Percentiles rank a stretch among this genome's conserved stretches.
Conservation (phyloP, 2,888 invertebrate genomes). For the Zele albiditarsus region DNA sequence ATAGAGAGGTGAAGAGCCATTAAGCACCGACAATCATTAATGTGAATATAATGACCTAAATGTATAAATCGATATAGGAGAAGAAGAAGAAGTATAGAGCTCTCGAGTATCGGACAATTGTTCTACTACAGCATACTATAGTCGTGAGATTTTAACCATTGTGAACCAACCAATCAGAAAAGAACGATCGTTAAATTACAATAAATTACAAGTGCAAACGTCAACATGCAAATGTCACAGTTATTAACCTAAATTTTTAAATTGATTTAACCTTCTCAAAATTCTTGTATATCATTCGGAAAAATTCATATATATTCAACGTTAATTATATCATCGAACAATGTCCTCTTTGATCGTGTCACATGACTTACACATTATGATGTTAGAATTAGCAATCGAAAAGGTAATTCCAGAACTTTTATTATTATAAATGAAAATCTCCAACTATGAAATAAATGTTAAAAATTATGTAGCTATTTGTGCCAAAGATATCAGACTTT, state of each 20-base stretch:
- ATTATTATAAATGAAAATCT: not conserved
- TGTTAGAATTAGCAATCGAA: conserved; percentile 63
- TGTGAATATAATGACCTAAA: conserved; percentile 46
- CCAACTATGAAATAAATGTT: not conserved
- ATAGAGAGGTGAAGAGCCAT: conserved; percentile 23
- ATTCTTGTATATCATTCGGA: conserved; percentile 32
- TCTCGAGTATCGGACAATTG: not conserved
- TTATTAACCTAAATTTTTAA: conserved; percentile 26
- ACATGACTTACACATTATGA: conserved; percentile 61
- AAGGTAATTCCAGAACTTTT: conserved; percentile 54
- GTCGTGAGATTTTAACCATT: not conserved
- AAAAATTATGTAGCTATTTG: conserved; percentile 54
- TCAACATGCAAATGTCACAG: conserved; percentile 1
- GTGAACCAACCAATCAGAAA: not conserved
- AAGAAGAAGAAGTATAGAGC: not conserved
- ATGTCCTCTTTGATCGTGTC: conserved; percentile 65
- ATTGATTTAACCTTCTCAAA: not conserved
- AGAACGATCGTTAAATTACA: not conserved
- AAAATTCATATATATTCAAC: conserved; percentile 18
- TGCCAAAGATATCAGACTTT: conserved; percentile 58
- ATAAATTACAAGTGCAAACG: not conserved
- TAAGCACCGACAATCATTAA: conserved; percentile 40
- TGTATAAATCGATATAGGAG: conserved; percentile 23
- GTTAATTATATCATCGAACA: conserved; percentile 9
- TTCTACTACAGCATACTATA: not conserved